Evolutionary conservation across 2,888 invertebrate species (phyloP).

Genomic region (Megalurothrips usitatus): DNA sequence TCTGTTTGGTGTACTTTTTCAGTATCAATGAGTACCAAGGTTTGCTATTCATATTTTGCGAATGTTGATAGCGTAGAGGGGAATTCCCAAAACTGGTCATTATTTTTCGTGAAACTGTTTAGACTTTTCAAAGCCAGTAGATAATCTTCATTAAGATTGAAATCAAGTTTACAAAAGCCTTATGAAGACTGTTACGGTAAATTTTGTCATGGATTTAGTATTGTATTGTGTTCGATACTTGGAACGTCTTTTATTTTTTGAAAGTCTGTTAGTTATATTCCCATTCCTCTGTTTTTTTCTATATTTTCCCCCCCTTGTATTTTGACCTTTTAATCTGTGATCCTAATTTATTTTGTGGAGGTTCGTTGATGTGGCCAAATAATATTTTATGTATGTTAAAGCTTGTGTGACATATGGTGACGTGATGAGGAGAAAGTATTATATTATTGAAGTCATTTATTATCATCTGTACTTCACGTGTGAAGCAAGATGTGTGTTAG

Average conservation of each 20-base stretch:
- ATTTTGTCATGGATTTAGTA: background rate
- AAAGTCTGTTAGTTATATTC: background rate
- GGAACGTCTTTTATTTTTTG: background rate
- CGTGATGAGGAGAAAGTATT: background rate
- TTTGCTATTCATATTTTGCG: no score
- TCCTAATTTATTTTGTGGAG: slow-evolving; percentile 10
- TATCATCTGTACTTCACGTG: background rate
- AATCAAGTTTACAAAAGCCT: background rate
- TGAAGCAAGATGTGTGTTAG: no score
- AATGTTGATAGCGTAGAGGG: no score
- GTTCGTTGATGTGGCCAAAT: slow-evolving; percentile 17
- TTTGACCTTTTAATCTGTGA: slow-evolving; percentile 18
- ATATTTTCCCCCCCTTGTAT: background rate
- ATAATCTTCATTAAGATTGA: no score
- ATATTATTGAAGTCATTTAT: background rate
- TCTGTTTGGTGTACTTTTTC: no score
- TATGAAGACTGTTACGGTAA: background rate
- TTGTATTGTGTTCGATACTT: background rate
- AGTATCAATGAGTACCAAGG: no score
- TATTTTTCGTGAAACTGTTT: no score
- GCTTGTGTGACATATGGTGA: background rate
- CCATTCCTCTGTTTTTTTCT: background rate
- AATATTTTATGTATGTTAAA: slow-evolving; percentile 13
- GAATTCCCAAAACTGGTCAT: no score
- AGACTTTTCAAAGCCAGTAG: no score